Evolutionary conservation across 2,888 invertebrate species (phyloP), one percentile per base, ranked within the genome.

Genomic region (Ceramica pisi): DNA sequence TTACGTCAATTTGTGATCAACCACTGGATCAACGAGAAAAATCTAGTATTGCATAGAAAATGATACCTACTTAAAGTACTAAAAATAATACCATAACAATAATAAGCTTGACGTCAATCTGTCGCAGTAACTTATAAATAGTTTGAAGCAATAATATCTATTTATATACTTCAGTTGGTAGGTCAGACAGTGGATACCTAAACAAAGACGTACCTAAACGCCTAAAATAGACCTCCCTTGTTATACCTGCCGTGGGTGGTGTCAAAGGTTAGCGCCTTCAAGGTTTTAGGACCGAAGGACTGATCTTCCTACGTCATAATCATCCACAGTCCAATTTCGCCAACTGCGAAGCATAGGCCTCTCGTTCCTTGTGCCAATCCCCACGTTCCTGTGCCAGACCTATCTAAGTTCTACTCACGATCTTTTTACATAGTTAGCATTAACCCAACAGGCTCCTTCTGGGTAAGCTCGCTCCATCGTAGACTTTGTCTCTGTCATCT

Each of bases 71-170:
- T 1, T 38, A 23, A 38, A 31, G 2, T 23, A 44, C 35, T 31
- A 14, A 31, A 69, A 35, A 23, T 48, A 44, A 38, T n/a, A n/a
- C 31, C 35, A 50, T 19, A 3, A 55, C 19, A 55, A 35, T 8
- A 50, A n/a, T 50, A 75, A 44, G n/a, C 4, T 67, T 76, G 73
- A 73, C 73, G 73, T 76, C 67, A 73, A 53, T 46, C 48, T 14
- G 19, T 35, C 35, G 48, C 65, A 19, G 26, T 7, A 14, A 16
- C n/a, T 7, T 75, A 73, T 53, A 14, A 26, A 59, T 73, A 59
- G 46, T 48, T 55, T 48, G 12, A 41, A 14, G 26, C 23, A 67
- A 23, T 51, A 66, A 19, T 19, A 46, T 46, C 19, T 46, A 41
- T 38, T 55, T 67, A 53, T 53, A 46, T 21, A 66, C 19, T 3